phyloP scores from a whole-genome alignment of 2,113 vertebrate genomes.

The Micromys minutus region DNA sequence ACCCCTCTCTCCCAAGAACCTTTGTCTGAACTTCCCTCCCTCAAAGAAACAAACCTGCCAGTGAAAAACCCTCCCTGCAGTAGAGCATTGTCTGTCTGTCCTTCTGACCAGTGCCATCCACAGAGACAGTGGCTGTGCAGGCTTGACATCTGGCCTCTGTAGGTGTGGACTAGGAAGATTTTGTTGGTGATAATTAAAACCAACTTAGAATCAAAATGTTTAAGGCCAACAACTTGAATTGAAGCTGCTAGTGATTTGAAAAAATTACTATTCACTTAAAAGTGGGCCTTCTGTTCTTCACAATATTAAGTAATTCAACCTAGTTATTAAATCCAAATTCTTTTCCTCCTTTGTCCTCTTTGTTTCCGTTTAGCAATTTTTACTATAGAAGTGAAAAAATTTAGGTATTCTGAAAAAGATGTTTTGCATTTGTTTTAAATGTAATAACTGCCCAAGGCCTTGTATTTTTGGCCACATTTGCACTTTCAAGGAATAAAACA shows the following conservation, averaged over 20 bases:
- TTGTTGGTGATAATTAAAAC: neutral
- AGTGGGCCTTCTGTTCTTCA: slow-evolving; percentile 10
- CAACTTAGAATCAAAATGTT: neutral
- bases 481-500: slow-evolving; percentile 44
- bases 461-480: slow-evolving; percentile 61
- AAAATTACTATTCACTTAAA: slow-evolving; percentile 37
- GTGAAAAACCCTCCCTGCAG: neutral
- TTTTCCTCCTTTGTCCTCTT: neutral
- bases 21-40: neutral
- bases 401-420: slow-evolving; percentile 41
- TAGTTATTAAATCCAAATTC: slow-evolving; percentile 45
- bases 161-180: neutral
- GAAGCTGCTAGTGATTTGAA: slow-evolving; percentile 3
- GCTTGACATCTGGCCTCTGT: neutral
- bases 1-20: neutral
- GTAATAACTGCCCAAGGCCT: slow-evolving; percentile 28
- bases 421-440: slow-evolving; percentile 45
- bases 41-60: neutral
- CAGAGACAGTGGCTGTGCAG: neutral
- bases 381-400: slow-evolving; percentile 11
- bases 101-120: neutral
- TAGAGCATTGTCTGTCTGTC: neutral
- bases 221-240: neutral
- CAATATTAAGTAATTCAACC: slow-evolving; percentile 54
- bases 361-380: slow-evolving; percentile 63